Evolutionary conservation across 2,113 vertebrate species (phyloP), one percentile per base, ranked within the genome.

Genomic region (Mola mola): DNA sequence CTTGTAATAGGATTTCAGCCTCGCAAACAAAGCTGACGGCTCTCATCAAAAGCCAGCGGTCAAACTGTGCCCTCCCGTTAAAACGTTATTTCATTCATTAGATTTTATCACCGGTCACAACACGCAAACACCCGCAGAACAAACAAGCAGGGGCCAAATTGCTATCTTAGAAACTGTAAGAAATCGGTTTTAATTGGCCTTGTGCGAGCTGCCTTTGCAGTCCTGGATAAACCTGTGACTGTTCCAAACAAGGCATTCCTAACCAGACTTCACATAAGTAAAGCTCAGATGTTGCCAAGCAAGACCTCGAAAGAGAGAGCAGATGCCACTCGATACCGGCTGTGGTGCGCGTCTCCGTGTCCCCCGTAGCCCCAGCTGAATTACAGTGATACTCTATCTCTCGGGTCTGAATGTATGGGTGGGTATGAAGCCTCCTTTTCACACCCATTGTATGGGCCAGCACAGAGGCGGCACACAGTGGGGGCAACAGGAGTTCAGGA

Each of bases 401-500:
- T 49, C 29, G 8, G 62, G 40, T 58, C 47, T 88, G 72, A 69
- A 78, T 80, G 66, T 78, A 75, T 76, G 66, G 79, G 78, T 78
- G 68, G 79, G 81, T 84, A 61, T 34, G 70, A 77, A 43, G 70
- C 81, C 75, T 86, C 44, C 81, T 76, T 67, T 85, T 88, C 87
- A 87, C 81, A 88, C 83, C 84, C 87, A 84, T 90, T 88, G 87
- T 90, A 60, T 70, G 66, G 59, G 47, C 66, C 64, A 67, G 70
- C 72, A 58, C 78, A 72, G 79, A 55, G 71, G 57, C 67, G 24
- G 69, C 63, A 75, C 77, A 66, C 75, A 62, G 72, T 81, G 79
- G 84, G 90, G 90, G 87, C 90, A 91, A 72, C 74, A 62, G 88
- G 87, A 92, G 91, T 92, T 92, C 92, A 92, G 88, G 92, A 92